Base-by-base conservation (phyloP, 92 coral and sea anemone genomes). In the Pocillopora grandis region DNA sequence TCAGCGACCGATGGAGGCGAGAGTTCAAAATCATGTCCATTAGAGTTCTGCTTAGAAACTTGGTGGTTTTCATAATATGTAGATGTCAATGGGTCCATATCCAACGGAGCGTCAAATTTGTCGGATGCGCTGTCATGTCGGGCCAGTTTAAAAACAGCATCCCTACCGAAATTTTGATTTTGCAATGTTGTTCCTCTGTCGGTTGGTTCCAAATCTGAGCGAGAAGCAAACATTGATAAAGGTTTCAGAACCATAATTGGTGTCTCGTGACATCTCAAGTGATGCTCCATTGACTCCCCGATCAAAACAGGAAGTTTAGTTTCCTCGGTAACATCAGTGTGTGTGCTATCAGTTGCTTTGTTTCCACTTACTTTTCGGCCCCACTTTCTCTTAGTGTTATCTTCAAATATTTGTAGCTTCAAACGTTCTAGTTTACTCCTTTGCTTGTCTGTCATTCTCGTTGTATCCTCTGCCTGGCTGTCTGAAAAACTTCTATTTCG, bases 1-100 rank as follows among this genome's bases (percentile, higher is more conserved):
- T 93, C 90, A 14, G 75, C 78, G n/a, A 81, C 84, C 13, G 97
- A 91, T 9, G 94, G 94, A 20, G 85, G 72, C 23, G 94, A 92
- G 52, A 42, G 52, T 42, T 42, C 52, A 7, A 93, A 72, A 16
- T 86, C 65, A 9, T 82, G 72, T 10, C 59, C 81, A 19, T 68
- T 58, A 18, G 52, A 4, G 27, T 67, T 48, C 42, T 49, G 23
- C 19, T 58, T 10, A 9, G 2, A 31, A 3, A 21, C 20, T 16
- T 15, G 65, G 37, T 56, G 57, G 31, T 67, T 42, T 49, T 10
- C 65, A 18, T 49, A 80, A 68, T 58, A 58, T 58, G 76, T 58
- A 68, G 59, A 57, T 27, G 75, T 21, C 10, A 64, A 67, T 80
- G 66, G 18, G 17, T 80, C 76, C 23, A 37, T 18, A 62, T 69